These are phyloP conservation scores for Lethocerus indicus DNA, from an alignment of 1,140 invertebrate species.

Conservation along the genomic window DNA sequence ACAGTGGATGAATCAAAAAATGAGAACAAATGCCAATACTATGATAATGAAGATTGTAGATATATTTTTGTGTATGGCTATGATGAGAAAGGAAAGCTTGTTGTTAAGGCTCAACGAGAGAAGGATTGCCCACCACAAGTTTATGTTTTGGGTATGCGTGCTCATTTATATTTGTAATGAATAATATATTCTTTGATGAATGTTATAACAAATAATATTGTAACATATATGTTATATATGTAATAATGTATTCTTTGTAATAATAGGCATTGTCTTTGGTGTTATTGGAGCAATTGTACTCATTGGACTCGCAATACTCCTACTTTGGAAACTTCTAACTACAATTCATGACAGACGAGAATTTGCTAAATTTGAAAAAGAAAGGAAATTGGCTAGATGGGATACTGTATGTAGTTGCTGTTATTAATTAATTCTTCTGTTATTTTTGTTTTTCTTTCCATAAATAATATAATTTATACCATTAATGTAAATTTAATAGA, in stretches of 20 bases:
- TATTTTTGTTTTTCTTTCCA: neutral
- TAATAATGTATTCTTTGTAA: neutral
- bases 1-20: slow-evolving; percentile 51
- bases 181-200: neutral
- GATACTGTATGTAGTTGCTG: slow-evolving; percentile 51
- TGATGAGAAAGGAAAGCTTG: slow-evolving; percentile 30
- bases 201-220: no score
- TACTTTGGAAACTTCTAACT: slow-evolving; percentile 92
- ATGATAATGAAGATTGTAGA: slow-evolving; percentile 70
- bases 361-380: slow-evolving; percentile 94
- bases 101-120: slow-evolving; percentile 47
- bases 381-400: slow-evolving; percentile 89
- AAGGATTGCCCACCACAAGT: slow-evolving; percentile 62
- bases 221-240: no score
- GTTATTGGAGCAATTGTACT: slow-evolving; percentile 89
- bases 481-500: neutral
- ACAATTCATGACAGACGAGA: slow-evolving; percentile 90
- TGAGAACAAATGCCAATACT: slow-evolving; percentile 57
- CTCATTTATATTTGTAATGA: neutral
- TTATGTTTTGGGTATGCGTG: slow-evolving; percentile 24
- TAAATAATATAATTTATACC: neutral
- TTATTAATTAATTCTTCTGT: neutral
- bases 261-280: slow-evolving; percentile 69
- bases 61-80: slow-evolving; percentile 68
- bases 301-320: slow-evolving; percentile 70